Conservation (phyloP, 1,140 invertebrate genomes). For the Trachymyrmex septentrionalis region DNA sequence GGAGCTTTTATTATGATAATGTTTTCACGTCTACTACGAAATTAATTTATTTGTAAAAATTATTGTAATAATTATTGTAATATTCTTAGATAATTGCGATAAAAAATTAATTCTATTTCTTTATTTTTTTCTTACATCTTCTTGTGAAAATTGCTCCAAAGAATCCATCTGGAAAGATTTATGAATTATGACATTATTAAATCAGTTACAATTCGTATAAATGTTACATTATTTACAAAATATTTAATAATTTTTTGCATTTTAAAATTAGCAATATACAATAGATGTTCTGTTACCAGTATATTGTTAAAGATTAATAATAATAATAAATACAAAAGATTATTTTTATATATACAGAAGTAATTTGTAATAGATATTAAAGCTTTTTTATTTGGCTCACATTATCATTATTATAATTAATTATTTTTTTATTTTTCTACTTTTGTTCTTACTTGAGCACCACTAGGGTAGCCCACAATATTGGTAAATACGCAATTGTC, state of each 20-base stretch:
- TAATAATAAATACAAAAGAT: not conserved
- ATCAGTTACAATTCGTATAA: not conserved
- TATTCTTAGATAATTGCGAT: not conserved
- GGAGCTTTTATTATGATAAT: no score
- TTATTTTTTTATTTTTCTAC: not conserved
- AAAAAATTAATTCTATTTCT: not conserved
- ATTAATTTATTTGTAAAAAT: conserved; percentile 7
- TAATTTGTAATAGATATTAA: not conserved
- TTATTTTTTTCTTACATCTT: not conserved
- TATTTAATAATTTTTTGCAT: not conserved
- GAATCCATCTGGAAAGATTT: not conserved
- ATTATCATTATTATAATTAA: conserved; percentile 16
- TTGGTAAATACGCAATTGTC: not conserved
- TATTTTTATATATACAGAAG: not conserved
- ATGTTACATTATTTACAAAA: not conserved
- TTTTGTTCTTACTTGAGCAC: conserved; percentile 37
- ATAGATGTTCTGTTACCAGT: not conserved
- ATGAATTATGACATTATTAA: not conserved
- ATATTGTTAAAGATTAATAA: not conserved
- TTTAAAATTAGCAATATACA: not conserved
- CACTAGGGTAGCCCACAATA: conserved; percentile 28
- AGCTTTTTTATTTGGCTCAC: not conserved
- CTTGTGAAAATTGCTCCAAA: no score
- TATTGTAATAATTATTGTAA: not conserved
- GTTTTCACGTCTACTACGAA: no score